A percentile compares a stretch with the other conserved stretches of the same genome.
Conservation (phyloP, 2,888 invertebrate genomes). For the Craniophora ligustri region DNA sequence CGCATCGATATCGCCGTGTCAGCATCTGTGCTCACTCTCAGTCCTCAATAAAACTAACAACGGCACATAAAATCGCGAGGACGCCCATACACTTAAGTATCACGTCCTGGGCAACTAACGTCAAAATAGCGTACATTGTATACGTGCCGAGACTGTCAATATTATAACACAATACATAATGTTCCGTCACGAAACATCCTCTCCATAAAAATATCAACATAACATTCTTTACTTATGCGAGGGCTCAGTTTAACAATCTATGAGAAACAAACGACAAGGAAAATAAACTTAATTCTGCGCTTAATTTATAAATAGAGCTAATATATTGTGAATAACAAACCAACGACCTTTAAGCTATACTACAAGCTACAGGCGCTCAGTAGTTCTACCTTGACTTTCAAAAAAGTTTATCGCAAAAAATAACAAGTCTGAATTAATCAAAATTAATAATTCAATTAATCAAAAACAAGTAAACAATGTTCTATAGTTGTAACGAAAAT, state of each 20-base stretch:
- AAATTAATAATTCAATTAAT: not conserved
- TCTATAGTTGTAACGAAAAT: constrained; percentile 6
- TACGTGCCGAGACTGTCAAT: constrained; percentile 65
- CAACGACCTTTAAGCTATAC: constrained; percentile 16
- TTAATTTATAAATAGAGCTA: constrained; percentile 28
- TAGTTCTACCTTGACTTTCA: constrained; percentile 30
- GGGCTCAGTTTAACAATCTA: constrained; percentile 43
- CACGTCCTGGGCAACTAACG: constrained; percentile 54
- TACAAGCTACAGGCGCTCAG: constrained; percentile 9
- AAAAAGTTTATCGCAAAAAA: constrained; percentile 13
- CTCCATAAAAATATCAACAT: constrained; percentile 43
- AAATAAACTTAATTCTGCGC: constrained; percentile 41
- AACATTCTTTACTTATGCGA: constrained; percentile 33
- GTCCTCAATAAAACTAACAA: constrained; percentile 62
- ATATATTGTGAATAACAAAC: constrained; percentile 14
- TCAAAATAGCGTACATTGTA: constrained; percentile 52
- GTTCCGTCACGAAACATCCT: constrained; percentile 53
- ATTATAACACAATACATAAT: constrained; percentile 64
- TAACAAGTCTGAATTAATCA: constrained; percentile 33
- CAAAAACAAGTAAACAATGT: not conserved
- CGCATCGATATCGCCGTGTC: constrained; percentile 74
- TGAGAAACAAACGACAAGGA: constrained; percentile 45
- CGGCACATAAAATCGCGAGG: constrained; percentile 48
- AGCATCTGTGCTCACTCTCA: constrained; percentile 67
- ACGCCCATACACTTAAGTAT: constrained; percentile 38